Base-by-base conservation (phyloP, 2,888 invertebrate species). In the Callimorpha dominula region DNA sequence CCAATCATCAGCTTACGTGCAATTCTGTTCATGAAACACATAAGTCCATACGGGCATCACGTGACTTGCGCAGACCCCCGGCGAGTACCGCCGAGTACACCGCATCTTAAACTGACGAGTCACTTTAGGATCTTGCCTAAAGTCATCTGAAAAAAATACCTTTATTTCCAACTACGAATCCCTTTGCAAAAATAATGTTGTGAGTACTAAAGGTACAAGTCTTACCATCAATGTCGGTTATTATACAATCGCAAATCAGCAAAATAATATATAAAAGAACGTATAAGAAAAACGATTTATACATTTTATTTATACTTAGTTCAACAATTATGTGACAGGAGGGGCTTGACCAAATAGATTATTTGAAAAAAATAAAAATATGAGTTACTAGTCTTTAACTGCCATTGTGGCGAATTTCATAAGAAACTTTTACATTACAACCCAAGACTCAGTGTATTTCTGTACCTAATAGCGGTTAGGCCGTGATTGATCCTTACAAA, bases 31-130 rank as follows among this genome's bases (percentile, higher is more conserved):
- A 3, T 89, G 86, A 46, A 90, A 92, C 3, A 85, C 81, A 72
- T 90, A 95, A 0, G 92, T 93, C 95, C 94, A 95, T 0, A 93
- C 92, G 0, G 88, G 83, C 0, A 14, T 40, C 0, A 92, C 87
- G 0, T 85, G 73, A 0, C 83, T 85, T 0, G 78, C 8, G 68
- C 95, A 95, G 0, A 75, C 76, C 54, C 95, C 95, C 0, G 94
- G 91, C 7, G 91, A 85, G 84, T 85, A 95, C 17, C 95, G 90
- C 0, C 93, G 89, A 17, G 93, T 91, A 79, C 95, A 95, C 0
- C 94, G 87, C 46, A 87, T 79, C 46, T 79, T 86, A 62, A 73
- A 67, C 1, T 71, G 42, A 4, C 31, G 57, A 0, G 60, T 60
- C 72, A 74, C 8, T 54, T 49, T 60, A 7, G 17, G 17, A 4